Evolutionary conservation across 2,797 vertebrate species (phyloP).

Genomic region (Rhinophrynus dorsalis): DNA sequence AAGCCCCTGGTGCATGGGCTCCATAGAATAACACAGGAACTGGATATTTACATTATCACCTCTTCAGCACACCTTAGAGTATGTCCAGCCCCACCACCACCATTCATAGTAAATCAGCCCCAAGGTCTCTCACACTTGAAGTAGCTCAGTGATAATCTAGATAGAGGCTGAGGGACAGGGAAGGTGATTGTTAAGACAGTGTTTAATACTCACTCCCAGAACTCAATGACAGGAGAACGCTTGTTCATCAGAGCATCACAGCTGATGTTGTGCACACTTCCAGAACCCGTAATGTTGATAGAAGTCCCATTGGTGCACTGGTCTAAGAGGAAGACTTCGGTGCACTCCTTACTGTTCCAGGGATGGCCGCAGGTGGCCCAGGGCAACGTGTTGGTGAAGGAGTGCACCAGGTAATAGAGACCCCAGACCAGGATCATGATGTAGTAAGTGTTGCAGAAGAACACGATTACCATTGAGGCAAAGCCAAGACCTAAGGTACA

Average conservation of each 20-base stretch:
- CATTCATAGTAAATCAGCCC: too few species aligned
- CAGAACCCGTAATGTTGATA: not conserved
- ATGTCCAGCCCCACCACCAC: too few species aligned
- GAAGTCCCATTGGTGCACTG: slow-evolving; percentile 66
- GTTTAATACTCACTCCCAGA: slow-evolving; percentile 77
- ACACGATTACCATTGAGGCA: slow-evolving; percentile 84
- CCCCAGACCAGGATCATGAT: slow-evolving; percentile 85
- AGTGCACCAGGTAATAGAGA: slow-evolving; percentile 80
- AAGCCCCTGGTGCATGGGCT: too few species aligned
- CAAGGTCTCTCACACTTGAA: too few species aligned
- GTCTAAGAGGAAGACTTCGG: slow-evolving; percentile 71
- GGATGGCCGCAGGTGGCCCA: slow-evolving; percentile 80
- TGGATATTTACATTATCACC: too few species aligned
- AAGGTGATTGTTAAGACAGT: too few species aligned
- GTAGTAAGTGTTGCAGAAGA: slow-evolving; percentile 86
- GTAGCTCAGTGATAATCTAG: too few species aligned
- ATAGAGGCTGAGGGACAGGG: too few species aligned
- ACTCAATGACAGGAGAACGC: slow-evolving; percentile 67
- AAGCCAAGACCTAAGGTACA: slow-evolving; percentile 71
- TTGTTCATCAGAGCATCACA: slow-evolving; percentile 69
- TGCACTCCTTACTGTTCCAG: slow-evolving; percentile 82
- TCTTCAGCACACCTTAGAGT: too few species aligned
- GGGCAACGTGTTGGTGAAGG: slow-evolving; percentile 76
- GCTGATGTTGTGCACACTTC: slow-evolving; percentile 51
- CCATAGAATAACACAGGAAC: too few species aligned